Evolutionary conservation across 2,113 vertebrate species (phyloP), one percentile per base, ranked within the genome.

Genomic region (Muntiacus muntjak): DNA sequence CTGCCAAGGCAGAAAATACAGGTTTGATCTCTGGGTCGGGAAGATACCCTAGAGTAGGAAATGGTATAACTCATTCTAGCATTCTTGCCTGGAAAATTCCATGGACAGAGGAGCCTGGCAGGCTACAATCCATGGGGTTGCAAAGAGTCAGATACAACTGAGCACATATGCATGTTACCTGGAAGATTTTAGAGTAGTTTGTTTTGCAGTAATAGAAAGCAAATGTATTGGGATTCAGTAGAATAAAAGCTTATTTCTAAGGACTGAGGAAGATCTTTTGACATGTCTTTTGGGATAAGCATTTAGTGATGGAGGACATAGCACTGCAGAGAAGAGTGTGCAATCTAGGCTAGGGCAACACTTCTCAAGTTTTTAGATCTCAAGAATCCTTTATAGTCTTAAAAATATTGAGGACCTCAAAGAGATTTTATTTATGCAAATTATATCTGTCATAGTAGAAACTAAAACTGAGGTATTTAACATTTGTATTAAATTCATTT

Each of bases 381-480:
- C 7, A 79, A 13, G n/a, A 52, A 4, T 13, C 16, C 71, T 71
- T 96, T 25, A 71, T 36, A 50, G 88, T 60, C 16, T 67, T 88
- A 83, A 55, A 94, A 71, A 33, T 88, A 92, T 1, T 28, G 8
- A 94, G 45, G 9, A 36, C 21, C 23, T 55, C 74, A 83, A 87
- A 40, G n/a, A 52, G 16, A 8, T 87, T 96, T 67, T 89, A 58
- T 60, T 96, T 95, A 91, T 76, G 10, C 6, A 57, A 4, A 74
- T 91, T 74, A 26, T 36, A 87, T n/a, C 10, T 82, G 90, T 17
- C 6, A 60, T 12, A 54, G 43, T 90, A 67, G 50, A 85, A 96
- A 91, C 30, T 89, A 74, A 96, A 95, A 92, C 11, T 64, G 36
- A 87, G 54, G 50, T 36, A 93, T 54, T 96, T 45, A 54, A 83